Evolutionary conservation across 2,888 invertebrate species (phyloP), one percentile per base, ranked within the genome.

Genomic region (Thereva nobilitata): DNA sequence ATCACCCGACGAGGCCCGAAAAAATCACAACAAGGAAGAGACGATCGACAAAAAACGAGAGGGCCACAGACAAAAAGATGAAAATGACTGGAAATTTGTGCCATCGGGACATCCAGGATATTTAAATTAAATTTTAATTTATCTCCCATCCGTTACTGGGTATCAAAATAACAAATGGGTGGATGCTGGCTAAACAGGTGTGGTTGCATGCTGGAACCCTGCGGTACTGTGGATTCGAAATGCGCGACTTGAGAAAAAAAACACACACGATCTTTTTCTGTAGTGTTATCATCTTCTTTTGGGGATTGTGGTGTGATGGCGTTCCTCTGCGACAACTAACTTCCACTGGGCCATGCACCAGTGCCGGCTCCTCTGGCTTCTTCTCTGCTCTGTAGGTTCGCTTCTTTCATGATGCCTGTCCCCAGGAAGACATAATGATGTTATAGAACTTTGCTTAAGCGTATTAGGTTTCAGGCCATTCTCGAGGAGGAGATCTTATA

Each of bases 81-180:
- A 53, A 44, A 53, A 53, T 41, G 64, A 53, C 64, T 42, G 53
- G 52, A 64, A 64, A 55, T 55, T 64, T 56, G 55, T 63, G 55
- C 57, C 59, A 53, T 57, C 49, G 59, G 57, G 59, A 67, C 41
- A 64, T 64, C 56, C 63, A 66, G 66, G 68, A 68, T 66, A 65
- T 68, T 65, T 65, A 68, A 65, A 68, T 65, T 68, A 61, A 65
- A 68, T 66, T 68, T 68, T 65, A 61, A 68, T 68, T 65, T 68
- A 68, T 68, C 50, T 63, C 7, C 61, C 68, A 68, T 68, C 67
- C 67, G 63, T 63, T 55, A 50, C 23, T 53, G 59, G 54, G 53
- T 65, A 67, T 54, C 50, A 67, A 61, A 57, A 67, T 69, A 69
- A 69, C 45, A 54, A 69, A 69, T 67, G 69, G 35, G 40, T 69